phyloP scores from a whole-genome alignment of 92 coral and sea anemone species.

The Phenganax marumi region DNA sequence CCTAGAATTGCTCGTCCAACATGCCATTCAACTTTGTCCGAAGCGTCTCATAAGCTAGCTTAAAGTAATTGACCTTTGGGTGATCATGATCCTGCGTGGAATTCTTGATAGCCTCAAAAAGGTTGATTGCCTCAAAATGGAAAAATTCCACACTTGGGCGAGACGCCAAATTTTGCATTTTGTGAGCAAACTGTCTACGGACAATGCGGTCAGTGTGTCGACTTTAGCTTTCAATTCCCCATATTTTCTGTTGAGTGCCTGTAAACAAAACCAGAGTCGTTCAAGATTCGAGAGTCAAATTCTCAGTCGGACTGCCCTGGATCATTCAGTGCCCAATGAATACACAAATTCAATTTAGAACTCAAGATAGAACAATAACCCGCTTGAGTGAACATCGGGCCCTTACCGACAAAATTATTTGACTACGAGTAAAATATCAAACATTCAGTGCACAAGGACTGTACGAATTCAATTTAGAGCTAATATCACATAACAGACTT shows the following conservation, averaged over 20 bases:
- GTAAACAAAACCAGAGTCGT: not conserved
- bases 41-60: slow-evolving; percentile 44
- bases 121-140: slow-evolving; percentile 46
- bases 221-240: slow-evolving; percentile 6
- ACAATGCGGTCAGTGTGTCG: slow-evolving; percentile 20
- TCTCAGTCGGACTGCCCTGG: no score
- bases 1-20: slow-evolving; percentile 34
- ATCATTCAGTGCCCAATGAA: no score
- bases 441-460: no score
- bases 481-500: no score
- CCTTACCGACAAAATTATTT: no score
- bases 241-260: not conserved
- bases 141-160: slow-evolving; percentile 45
- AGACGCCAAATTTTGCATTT: slow-evolving; percentile 42
- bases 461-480: no score
- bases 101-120: slow-evolving; percentile 34
- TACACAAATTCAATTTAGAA: no score
- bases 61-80: slow-evolving; percentile 43
- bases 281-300: no score
- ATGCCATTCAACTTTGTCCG: slow-evolving; percentile 22
- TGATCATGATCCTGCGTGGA: slow-evolving; percentile 49
- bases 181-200: slow-evolving; percentile 39
- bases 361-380: no score
- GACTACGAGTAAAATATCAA: no score
- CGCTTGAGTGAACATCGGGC: no score